phyloP scores from a whole-genome alignment of 2,113 vertebrate species.

The Condylura cristata region DNA sequence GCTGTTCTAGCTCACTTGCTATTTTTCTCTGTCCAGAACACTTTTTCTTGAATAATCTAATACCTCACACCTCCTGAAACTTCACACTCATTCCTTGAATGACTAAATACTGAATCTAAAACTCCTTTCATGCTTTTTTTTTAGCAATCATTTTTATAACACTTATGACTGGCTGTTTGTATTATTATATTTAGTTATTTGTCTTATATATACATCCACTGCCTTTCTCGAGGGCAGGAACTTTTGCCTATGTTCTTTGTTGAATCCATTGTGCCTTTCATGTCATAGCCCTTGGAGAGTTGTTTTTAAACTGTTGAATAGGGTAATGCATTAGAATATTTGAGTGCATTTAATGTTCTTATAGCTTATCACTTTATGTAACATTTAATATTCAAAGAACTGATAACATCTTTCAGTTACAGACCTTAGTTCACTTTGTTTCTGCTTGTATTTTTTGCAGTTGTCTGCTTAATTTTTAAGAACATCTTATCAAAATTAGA shows the following conservation, averaged over 20 bases:
- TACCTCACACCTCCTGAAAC: neutral
- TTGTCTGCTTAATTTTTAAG: slow-evolving; percentile 56
- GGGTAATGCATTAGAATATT: neutral
- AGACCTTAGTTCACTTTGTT: neutral
- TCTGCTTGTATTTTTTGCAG: neutral
- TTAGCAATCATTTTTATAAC: neutral
- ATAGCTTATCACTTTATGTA: neutral
- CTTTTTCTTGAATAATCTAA: neutral
- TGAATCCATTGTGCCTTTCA: neutral
- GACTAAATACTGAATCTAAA: neutral
- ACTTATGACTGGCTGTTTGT: neutral
- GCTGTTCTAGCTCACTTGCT: neutral
- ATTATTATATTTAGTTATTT: neutral
- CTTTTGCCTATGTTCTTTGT: neutral
- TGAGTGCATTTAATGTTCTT: neutral
- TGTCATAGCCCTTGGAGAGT: neutral
- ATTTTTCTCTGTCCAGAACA: neutral
- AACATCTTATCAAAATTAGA: slow-evolving; percentile 43
- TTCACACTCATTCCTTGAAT: neutral
- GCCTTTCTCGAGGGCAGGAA: neutral
- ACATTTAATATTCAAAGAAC: neutral
- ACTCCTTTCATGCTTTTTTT: neutral
- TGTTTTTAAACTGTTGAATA: slow-evolving; percentile 17
- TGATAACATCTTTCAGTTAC: neutral
- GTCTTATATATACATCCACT: rapidly evolving